These are phyloP conservation scores for Acrobasis consociella DNA, from an alignment of 2,888 invertebrate species.

Conservation along the genomic window DNA sequence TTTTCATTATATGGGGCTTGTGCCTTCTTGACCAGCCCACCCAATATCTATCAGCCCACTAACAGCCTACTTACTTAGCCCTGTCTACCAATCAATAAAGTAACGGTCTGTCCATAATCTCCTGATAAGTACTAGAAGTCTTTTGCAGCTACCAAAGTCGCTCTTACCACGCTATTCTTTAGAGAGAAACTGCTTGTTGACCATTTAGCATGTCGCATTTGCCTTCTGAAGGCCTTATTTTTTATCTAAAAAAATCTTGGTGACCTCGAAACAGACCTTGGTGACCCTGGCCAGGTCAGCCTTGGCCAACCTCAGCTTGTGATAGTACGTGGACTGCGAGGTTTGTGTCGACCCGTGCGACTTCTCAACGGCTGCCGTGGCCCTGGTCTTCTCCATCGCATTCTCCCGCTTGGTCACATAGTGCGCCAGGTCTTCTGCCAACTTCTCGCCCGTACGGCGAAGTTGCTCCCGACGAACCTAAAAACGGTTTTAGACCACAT, in stretches of 20 bases:
- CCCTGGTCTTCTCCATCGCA: conserved; percentile 65
- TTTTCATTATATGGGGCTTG: too few relatives aligned
- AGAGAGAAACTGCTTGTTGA: too few relatives aligned
- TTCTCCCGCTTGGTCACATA: conserved; percentile 72
- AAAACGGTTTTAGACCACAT: too few relatives aligned
- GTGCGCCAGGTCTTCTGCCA: conserved; percentile 69
- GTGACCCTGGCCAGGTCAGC: conserved; percentile 65
- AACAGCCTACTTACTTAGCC: too few relatives aligned
- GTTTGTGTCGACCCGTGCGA: conserved; percentile 55
- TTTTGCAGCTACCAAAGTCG: not conserved
- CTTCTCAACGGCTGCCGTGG: conserved; percentile 66
- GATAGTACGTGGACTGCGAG: conserved; percentile 65
- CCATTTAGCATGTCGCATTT: too few relatives aligned
- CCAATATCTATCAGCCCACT: too few relatives aligned
- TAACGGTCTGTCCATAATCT: too few relatives aligned
- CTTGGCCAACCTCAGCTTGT: conserved; percentile 67
- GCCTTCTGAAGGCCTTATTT: too few relatives aligned
- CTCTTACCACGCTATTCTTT: too few relatives aligned
- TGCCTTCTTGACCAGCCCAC: too few relatives aligned
- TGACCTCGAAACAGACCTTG: conserved; percentile 62
- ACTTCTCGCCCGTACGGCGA: conserved; percentile 67
- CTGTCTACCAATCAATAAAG: too few relatives aligned
- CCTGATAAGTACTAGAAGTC: too few relatives aligned
- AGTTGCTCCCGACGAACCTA: conserved; percentile 75
- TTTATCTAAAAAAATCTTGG: conserved; percentile 52